phyloP scores from a whole-genome alignment of 2,888 invertebrate genomes.

The Temnothorax rugatulus region DNA sequence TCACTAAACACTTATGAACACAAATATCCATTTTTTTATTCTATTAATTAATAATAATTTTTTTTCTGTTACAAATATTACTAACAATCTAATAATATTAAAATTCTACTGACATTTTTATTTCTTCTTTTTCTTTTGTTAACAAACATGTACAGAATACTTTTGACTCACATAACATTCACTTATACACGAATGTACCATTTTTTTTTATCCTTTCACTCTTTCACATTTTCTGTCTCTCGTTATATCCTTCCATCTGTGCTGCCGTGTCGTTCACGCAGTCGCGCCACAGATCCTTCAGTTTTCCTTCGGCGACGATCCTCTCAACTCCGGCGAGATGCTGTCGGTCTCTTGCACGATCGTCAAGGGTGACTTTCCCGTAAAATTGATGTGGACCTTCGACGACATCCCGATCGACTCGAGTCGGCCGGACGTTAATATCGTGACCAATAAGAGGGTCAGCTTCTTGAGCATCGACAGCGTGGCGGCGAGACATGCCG shows the following conservation, averaged over 20 bases:
- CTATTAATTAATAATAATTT: slow-evolving; percentile 13
- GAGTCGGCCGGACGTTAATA: slow-evolving; percentile 88
- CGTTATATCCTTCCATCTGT: slow-evolving; percentile 56
- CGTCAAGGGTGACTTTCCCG: slow-evolving; percentile 89
- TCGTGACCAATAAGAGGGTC: slow-evolving; percentile 89
- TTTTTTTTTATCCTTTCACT: slow-evolving; percentile 10
- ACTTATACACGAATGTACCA: background rate
- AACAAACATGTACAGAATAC: background rate
- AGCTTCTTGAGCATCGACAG: slow-evolving; percentile 90
- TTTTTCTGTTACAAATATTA: slow-evolving; percentile 15
- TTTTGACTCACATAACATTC: background rate
- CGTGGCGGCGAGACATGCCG: slow-evolving; percentile 90
- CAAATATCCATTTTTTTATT: background rate
- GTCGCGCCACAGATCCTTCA: slow-evolving; percentile 89
- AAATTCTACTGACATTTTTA: slow-evolving; percentile 1
- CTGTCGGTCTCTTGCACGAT: slow-evolving; percentile 89
- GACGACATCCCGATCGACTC: slow-evolving; percentile 88
- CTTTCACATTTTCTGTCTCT: slow-evolving; percentile 52
- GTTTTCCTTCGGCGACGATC: slow-evolving; percentile 87
- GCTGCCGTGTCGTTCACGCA: slow-evolving; percentile 79
- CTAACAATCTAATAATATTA: background rate
- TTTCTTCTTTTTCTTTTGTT: background rate
- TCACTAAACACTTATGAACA: background rate
- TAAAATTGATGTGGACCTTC: slow-evolving; percentile 92
- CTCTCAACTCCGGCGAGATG: slow-evolving; percentile 88